Percentiles rank a stretch among this genome's conserved stretches.
Evolutionary conservation across 1,140 invertebrate genomes (phyloP).

Genomic region (Drosophila orosa): DNA sequence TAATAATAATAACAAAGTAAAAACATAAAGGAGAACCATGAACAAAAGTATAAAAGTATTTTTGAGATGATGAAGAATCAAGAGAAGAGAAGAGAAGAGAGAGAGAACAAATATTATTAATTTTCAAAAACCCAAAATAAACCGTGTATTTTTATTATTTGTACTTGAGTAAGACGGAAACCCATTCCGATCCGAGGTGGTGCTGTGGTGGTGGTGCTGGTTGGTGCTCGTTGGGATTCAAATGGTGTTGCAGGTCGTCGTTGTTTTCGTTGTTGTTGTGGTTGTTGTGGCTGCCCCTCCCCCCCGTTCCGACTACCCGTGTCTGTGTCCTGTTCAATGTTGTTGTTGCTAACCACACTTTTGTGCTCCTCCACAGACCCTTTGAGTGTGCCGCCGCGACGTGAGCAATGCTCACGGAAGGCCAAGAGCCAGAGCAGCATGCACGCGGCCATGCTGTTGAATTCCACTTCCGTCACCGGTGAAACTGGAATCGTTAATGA

Average conservation of each 20-base stretch:
- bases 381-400: slow-evolving; percentile 85
- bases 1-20: slow-evolving; percentile 39
- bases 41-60: slow-evolving; percentile 75
- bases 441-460: slow-evolving; percentile 71
- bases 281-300: slow-evolving; percentile 18
- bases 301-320: slow-evolving; percentile 11
- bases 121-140: slow-evolving; percentile 75
- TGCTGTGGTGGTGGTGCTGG: slow-evolving; percentile 40
- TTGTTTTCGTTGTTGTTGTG: slow-evolving; percentile 55
- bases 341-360: slow-evolving; percentile 71
- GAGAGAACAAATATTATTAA: slow-evolving; percentile 81
- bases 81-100: slow-evolving; percentile 27
- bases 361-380: slow-evolving; percentile 84
- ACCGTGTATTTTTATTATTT: slow-evolving; percentile 83
- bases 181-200: slow-evolving; percentile 25
- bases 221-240: slow-evolving; percentile 24
- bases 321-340: slow-evolving; percentile 45
- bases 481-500: slow-evolving; percentile 80
- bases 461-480: slow-evolving; percentile 51
- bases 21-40: slow-evolving; percentile 46
- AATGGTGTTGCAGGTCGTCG: slow-evolving; percentile 32
- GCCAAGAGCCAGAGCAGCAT: slow-evolving; percentile 86
- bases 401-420: slow-evolving; percentile 87
- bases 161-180: slow-evolving; percentile 39
- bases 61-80: slow-evolving; percentile 78